A percentile compares a stretch with the other conserved stretches of the same genome.
These are phyloP conservation scores for Heliornis fulica DNA, from an alignment of 2,113 vertebrate genomes.

Conservation along the genomic window DNA sequence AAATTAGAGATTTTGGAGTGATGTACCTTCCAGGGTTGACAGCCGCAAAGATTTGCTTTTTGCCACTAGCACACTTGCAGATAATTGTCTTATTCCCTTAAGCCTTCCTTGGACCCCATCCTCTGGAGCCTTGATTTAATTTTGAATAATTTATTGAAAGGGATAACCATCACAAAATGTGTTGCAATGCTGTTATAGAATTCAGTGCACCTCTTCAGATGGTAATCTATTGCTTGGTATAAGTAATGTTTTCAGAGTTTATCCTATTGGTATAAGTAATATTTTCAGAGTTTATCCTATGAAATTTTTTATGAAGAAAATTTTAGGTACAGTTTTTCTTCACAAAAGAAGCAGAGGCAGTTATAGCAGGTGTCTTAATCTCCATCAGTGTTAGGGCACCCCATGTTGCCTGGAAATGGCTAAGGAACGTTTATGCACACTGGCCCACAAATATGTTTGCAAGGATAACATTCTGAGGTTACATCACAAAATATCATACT, in stretches of 20 bases:
- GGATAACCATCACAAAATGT: neutral
- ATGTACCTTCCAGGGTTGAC: neutral
- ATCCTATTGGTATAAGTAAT: neutral
- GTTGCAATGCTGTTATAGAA: neutral
- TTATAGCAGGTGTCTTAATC: neutral
- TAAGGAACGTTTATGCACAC: neutral
- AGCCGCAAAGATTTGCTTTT: neutral
- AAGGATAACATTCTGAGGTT: neutral
- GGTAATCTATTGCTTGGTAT: neutral
- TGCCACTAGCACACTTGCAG: neutral
- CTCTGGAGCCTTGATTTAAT: neutral
- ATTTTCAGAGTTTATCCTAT: neutral
- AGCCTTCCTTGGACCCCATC: neutral
- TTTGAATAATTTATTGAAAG: neutral
- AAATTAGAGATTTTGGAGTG: neutral
- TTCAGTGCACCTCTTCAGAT: neutral
- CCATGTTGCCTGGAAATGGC: accelerated
- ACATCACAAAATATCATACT: neutral
- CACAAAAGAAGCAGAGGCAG: neutral
- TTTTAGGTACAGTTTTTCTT: neutral
- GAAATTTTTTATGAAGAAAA: neutral
- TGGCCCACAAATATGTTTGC: neutral
- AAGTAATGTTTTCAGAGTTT: neutral
- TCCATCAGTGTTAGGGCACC: neutral
- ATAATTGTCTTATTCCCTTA: neutral